These are phyloP conservation scores for Thalassoma bifasciatum DNA, from an alignment of 2,113 vertebrate species.

Conservation along the genomic window DNA sequence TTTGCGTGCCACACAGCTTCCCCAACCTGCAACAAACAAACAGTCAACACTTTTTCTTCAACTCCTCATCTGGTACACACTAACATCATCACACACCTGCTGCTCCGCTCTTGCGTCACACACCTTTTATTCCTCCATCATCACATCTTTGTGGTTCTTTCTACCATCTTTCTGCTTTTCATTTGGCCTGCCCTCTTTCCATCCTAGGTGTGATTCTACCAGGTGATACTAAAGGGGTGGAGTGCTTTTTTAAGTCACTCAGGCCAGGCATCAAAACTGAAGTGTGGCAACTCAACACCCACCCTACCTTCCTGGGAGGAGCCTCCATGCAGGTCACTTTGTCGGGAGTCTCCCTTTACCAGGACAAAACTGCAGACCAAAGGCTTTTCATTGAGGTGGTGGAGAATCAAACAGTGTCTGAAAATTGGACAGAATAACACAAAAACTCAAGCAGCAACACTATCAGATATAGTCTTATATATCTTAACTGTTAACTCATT, in stretches of 20 bases:
- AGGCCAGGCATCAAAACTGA: slow-evolving; percentile 87
- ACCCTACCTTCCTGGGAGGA: slow-evolving; percentile 89
- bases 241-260: slow-evolving; percentile 89
- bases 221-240: slow-evolving; percentile 80
- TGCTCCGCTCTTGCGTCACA: background rate
- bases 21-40: slow-evolving; percentile 41
- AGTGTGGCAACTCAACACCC: slow-evolving; percentile 90
- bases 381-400: slow-evolving; percentile 88
- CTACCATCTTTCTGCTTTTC: background rate
- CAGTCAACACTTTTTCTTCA: slow-evolving; percentile 65
- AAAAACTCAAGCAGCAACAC: background rate
- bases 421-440: background rate
- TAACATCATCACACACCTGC: slow-evolving; percentile 32
- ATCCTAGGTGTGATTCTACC: slow-evolving; percentile 90
- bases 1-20: slow-evolving; percentile 72
- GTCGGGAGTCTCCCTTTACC: slow-evolving; percentile 86
- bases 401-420: background rate
- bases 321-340: slow-evolving; percentile 89
- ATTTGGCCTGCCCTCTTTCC: slow-evolving; percentile 8
- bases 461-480: background rate
- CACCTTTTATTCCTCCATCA: slow-evolving; percentile 21
- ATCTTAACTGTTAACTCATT: background rate
- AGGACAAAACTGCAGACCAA: slow-evolving; percentile 82
- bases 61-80: slow-evolving; percentile 63
- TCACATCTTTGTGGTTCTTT: background rate